Percentiles rank a stretch among this genome's conserved stretches.
Conservation (phyloP, 2,113 vertebrate species). For the Rynchops niger region DNA sequence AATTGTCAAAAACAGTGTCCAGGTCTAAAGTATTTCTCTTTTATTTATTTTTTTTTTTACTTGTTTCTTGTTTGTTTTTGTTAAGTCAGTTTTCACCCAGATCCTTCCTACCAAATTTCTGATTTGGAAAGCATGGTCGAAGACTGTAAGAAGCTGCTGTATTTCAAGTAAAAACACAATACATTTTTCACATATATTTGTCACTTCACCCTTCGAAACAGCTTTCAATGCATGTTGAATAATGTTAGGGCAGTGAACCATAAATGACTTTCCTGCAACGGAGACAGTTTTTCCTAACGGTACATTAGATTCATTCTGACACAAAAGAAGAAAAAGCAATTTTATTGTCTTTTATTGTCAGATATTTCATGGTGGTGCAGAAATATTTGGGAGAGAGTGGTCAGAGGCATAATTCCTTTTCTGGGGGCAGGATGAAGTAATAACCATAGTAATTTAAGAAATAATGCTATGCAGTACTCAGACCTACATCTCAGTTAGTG, state of each 20-base stretch:
- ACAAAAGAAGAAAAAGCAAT: not conserved
- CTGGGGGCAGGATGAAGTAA: not conserved
- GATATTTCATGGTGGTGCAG: not conserved
- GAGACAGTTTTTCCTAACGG: not conserved
- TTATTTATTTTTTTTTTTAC: not conserved
- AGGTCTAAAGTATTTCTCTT: not conserved
- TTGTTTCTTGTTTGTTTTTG: not conserved
- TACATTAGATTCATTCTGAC: not conserved
- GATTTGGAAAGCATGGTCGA: not conserved
- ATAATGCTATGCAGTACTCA: not conserved
- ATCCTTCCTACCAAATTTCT: not conserved
- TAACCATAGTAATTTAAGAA: not conserved
- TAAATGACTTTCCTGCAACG: not conserved
- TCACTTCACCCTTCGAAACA: not conserved
- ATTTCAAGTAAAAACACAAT: not conserved
- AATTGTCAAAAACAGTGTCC: not conserved
- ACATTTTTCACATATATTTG: not conserved
- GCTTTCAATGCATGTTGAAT: not conserved
- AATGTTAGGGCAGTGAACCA: not conserved
- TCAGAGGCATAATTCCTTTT: not conserved
- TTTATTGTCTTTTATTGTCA: not conserved
- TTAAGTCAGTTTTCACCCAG: not conserved
- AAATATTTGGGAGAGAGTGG: not conserved
- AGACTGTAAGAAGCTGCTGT: not conserved
- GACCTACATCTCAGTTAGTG: not conserved